Percentiles rank a stretch among this genome's conserved stretches.
Conservation (phyloP, 2,888 invertebrate genomes). For the Acleris laterana region DNA sequence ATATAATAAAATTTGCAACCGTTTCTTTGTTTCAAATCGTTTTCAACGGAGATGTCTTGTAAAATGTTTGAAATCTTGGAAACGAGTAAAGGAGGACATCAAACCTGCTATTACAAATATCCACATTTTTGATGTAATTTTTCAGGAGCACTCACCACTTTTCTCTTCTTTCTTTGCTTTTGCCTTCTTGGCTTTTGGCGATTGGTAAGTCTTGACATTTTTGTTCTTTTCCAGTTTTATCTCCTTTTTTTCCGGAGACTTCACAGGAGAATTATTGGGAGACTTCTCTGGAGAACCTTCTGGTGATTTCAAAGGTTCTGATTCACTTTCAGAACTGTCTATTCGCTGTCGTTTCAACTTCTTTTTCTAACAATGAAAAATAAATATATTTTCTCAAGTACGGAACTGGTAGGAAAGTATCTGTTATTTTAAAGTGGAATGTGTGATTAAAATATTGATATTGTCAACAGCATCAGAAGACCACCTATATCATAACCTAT, state of each 20-base stretch:
- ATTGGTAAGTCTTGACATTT: conserved; percentile 61
- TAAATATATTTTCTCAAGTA: too few species aligned
- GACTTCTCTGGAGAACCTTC: conserved; percentile 17
- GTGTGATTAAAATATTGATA: too few species aligned
- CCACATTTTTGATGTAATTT: not conserved
- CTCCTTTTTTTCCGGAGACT: conserved; percentile 41
- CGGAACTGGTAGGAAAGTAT: too few species aligned
- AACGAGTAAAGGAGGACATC: too few species aligned
- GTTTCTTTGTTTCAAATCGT: too few species aligned
- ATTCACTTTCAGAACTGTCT: conserved; percentile 71
- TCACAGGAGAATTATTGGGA: conserved; percentile 36
- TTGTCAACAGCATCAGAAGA: too few species aligned
- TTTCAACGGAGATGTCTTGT: too few species aligned
- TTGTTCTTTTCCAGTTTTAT: conserved; percentile 53
- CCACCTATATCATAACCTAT: too few species aligned
- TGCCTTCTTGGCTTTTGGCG: conserved; percentile 59
- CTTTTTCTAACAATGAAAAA: conserved; percentile 53
- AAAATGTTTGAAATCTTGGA: too few species aligned
- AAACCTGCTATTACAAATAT: too few species aligned
- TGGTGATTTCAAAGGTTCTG: conserved; percentile 44
- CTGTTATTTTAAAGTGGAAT: too few species aligned
- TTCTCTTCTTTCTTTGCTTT: conserved; percentile 39
- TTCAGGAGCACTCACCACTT: conserved; percentile 11
- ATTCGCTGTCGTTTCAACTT: conserved; percentile 69
- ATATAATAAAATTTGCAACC: too few species aligned